Base-by-base conservation (phyloP, 2,113 vertebrate species). In the Archilochus colubris region DNA sequence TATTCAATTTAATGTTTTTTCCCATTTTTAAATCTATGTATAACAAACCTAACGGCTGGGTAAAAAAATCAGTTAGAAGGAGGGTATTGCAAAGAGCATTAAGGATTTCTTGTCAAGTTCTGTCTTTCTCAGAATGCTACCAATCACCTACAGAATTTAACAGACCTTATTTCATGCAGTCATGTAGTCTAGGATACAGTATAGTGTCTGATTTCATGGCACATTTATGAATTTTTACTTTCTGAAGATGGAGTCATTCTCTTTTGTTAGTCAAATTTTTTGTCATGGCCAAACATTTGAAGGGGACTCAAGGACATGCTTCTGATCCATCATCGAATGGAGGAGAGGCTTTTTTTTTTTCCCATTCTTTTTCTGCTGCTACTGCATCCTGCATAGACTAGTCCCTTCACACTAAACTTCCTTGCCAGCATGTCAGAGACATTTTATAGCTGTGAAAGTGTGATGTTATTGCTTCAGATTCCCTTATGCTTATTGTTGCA, bases 361-460 rank as follows among this genome's bases (percentile, higher is more conserved):
- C 70, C 62, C 24, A 24, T 89, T 81, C 67, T 93, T 72, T 76
- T 86, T 77, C 72, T 95, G 24, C 69, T 87, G 21, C 67, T 85
- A 36, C 86, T 86, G 22, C 64, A 85, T 88, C 78, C 78, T 80
- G 61, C 85, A 19, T 57, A 24, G 53, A 66, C 68, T 6, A 78
- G 50, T 77, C 73, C 81, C 64, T 96, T 95, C 93, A 61, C 92
- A n/a, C 83, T 75, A 30, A 76, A 73, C 48, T 75, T 69, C 84
- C 54, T 94, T 94, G 95, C 88, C 94, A 95, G 89, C 88, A 83
- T 91, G 91, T 92, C 91, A 94, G 83, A 90, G 89, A 88, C 91
- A 94, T 91, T 96, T 96, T 93, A 21, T 73, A 95, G 78, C 95
- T 96, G 93, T 93, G 91, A 93, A 87, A 72, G 75, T 77, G 51